Evolutionary conservation across 2,797 vertebrate genomes (phyloP).

Genomic region (Picus viridis): DNA sequence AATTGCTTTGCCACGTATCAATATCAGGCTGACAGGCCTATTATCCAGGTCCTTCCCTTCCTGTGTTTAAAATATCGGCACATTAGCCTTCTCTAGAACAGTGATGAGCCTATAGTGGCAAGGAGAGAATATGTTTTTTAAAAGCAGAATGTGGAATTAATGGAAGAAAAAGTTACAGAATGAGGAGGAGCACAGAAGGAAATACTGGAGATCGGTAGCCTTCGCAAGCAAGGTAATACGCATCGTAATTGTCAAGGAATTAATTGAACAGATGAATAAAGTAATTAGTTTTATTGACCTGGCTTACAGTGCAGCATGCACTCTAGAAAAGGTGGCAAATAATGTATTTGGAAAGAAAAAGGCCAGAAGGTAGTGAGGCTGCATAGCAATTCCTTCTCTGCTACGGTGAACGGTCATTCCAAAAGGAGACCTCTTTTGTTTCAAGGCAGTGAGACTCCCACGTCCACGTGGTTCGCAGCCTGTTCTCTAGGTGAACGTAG

Average conservation of each 20-base stretch:
- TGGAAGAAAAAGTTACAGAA: not conserved
- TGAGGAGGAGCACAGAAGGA: not conserved
- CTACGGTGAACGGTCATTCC: not conserved
- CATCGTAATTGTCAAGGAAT: not conserved
- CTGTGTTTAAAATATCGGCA: slow-evolving; percentile 12
- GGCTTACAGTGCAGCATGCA: not conserved
- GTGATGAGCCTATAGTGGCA: not conserved
- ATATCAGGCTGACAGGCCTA: not conserved
- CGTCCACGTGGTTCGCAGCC: not conserved
- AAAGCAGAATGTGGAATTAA: not conserved
- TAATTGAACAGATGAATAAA: not conserved
- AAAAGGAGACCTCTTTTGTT: not conserved
- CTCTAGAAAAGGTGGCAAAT: not conserved
- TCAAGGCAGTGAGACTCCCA: not conserved
- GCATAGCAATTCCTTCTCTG: not conserved
- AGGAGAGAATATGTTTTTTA: not conserved
- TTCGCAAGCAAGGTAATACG: not conserved
- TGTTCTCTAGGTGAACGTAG: not conserved
- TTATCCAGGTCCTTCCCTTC: slow-evolving; percentile 24
- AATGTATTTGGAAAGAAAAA: slow-evolving; percentile 9
- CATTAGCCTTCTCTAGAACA: not conserved
- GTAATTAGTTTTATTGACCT: slow-evolving; percentile 17
- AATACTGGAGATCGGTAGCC: not conserved
- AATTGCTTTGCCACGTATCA: slow-evolving; percentile 29
- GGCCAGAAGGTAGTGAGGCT: not conserved